Base-by-base conservation (phyloP, 2,797 vertebrate species). In the Pterois miles region DNA sequence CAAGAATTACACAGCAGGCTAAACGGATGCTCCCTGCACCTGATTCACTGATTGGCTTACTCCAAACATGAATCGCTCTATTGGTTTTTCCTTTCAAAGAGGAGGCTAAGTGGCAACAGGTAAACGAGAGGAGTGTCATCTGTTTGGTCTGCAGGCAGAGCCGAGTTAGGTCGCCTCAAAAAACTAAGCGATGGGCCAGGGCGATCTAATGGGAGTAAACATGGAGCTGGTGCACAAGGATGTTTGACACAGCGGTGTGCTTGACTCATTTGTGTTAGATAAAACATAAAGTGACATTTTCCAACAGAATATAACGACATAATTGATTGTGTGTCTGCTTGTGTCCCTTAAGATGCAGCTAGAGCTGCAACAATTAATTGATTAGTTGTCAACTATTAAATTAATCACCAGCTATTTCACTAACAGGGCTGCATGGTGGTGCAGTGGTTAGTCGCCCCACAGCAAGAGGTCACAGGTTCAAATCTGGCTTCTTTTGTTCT, bases 21-120 rank as follows among this genome's bases (percentile, higher is more conserved):
- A 70, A 88, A 86, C 58, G 63, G 69, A 56, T 63, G 67, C 80
- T 87, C 68, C 33, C 58, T 74, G 52, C 1, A 36, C 31, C 70
- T 25, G 46, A 80, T 52, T 57, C 63, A 48, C 76, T 86, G 77
- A 91, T 92, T 91, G 78, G 62, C 69, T 77, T 52, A 73, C 80
- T 82, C 74, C 78, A 78, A 88, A 77, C 84, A 87, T 66, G 68
- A 84, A 87, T 85, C 48, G 7, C 82, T 75, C 78, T 65, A 48
- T 91, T 87, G 86, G 60, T 85, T 88, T 86, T 90, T 75, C 74
- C 71, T 85, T 80, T 83, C 50, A 73, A 81, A 83, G 75, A 63
- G 56, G 38, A 73, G 33, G 48, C 43, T 78, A 77, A 67, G 75
- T 36, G 56, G 80, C 62, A 69, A 83, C 78, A 89, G 74, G 84